phyloP scores from a whole-genome alignment of 2,797 vertebrate species.

The Myotis vivesi region DNA sequence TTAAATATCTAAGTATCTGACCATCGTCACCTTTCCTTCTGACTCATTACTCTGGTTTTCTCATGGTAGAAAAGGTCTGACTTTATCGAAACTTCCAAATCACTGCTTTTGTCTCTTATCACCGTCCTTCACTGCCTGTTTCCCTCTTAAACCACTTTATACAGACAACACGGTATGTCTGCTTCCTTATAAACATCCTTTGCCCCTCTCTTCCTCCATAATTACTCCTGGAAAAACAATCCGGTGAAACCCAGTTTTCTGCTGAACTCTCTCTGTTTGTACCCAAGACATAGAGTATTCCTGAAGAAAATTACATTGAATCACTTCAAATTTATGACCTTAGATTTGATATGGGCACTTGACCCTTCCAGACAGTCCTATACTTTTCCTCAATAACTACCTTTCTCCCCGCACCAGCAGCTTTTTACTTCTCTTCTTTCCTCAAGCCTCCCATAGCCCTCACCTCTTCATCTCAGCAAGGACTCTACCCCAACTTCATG shows the following conservation, averaged over 20 bases:
- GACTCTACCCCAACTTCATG: not conserved
- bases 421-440: not conserved
- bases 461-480: not conserved
- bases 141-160: not conserved
- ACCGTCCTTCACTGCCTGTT: not conserved
- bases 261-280: not conserved
- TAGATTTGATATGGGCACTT: not conserved
- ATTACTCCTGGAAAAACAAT: not conserved
- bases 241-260: not conserved
- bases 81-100: not conserved
- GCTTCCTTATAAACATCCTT: not conserved
- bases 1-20: not conserved
- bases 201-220: not conserved
- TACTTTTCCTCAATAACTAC: not conserved
- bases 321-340: not conserved
- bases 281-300: not conserved
- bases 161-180: fast-evolving
- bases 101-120: not conserved
- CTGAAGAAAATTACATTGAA: not conserved
- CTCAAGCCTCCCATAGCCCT: not conserved
- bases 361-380: not conserved
- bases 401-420: not conserved
- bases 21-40: not conserved
- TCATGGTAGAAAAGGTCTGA: not conserved
- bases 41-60: not conserved